Base-by-base conservation (phyloP, 2,797 vertebrate species). In the Melanotaenia nigrans region DNA sequence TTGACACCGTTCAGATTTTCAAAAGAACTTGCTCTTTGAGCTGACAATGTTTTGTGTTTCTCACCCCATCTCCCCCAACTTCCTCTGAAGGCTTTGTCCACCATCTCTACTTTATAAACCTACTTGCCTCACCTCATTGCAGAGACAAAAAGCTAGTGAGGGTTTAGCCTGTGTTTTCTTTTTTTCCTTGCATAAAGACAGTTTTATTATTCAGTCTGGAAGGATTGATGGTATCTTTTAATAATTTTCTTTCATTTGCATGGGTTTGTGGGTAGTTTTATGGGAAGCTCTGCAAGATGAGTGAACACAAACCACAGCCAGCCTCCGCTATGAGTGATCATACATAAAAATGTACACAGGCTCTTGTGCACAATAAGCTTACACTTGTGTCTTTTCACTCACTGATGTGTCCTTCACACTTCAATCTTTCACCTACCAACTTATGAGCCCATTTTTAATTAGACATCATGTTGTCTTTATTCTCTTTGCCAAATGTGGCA, bases 251-350 rank as follows among this genome's bases (percentile, higher is more conserved):
- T 68, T 80, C 49, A 75, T 70, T 75, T 0, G 24, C 42, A 5
- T 67, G 68, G 25, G 66, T 85, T 82, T 78, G 65, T 70, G 75
- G 45, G 73, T 71, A 59, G 81, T 63, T 72, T 82, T 62, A 81
- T 82, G 77, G 78, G 79, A 85, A 86, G 73, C 78, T 79, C 42
- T 56, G 76, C 57, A 61, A 75, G 66, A 65, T 78, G 73, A 73
- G 77, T 81, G 71, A 79, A 67, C 62, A 82, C 16, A 87, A 89
- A 89, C 88, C 85, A 86, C 85, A 86, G n/a, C 56, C 57, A 79
- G 72, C 60, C 64, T 54, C 12, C 10, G 63, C 18, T 75, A 36
- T 7, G 0, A 75, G 79, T 40, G 56, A 58, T 65, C 38, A 33
- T 28, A 75, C 14, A 36, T 51, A 68, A 49, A 65, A 18, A 67